phyloP scores from a whole-genome alignment of 2,797 vertebrate genomes.

The Tinamus major region DNA sequence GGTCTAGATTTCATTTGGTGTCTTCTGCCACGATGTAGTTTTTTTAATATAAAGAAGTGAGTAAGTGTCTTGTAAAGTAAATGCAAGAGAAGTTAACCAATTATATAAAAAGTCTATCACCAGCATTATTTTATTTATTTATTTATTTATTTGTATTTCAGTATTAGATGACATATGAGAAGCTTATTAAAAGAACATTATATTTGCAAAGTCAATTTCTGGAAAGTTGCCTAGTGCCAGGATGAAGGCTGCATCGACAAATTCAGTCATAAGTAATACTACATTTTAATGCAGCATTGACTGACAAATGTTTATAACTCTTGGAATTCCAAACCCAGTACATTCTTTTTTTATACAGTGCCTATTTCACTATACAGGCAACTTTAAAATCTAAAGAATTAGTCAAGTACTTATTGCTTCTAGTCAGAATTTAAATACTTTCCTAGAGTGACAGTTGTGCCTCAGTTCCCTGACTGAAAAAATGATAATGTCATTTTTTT shows the following conservation, averaged over 20 bases:
- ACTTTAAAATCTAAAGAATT: background rate
- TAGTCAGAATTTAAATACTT: background rate
- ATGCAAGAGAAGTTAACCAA: slow-evolving; percentile 47
- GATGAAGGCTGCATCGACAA: background rate
- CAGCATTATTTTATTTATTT: background rate
- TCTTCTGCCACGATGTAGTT: background rate
- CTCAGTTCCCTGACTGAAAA: background rate
- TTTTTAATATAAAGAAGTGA: slow-evolving; percentile 49
- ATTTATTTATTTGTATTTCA: background rate
- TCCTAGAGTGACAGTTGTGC: background rate
- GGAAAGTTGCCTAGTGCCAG: slow-evolving; percentile 15
- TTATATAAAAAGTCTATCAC: slow-evolving; percentile 33
- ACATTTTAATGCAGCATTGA: slow-evolving; percentile 14
- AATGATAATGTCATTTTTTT: background rate
- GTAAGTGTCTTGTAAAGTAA: slow-evolving; percentile 46
- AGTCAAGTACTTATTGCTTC: background rate
- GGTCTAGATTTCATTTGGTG: background rate
- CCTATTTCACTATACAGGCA: background rate
- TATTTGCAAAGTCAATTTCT: slow-evolving; percentile 50
- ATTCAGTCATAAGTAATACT: slow-evolving; percentile 1
- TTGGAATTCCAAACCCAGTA: background rate
- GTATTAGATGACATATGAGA: slow-evolving; percentile 52
- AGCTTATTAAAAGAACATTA: slow-evolving; percentile 59
- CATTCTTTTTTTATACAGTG: background rate
- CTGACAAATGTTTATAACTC: slow-evolving; percentile 26